Conservation (phyloP, 2,888 invertebrate genomes). For the Petrolisthes cinctipes region DNA sequence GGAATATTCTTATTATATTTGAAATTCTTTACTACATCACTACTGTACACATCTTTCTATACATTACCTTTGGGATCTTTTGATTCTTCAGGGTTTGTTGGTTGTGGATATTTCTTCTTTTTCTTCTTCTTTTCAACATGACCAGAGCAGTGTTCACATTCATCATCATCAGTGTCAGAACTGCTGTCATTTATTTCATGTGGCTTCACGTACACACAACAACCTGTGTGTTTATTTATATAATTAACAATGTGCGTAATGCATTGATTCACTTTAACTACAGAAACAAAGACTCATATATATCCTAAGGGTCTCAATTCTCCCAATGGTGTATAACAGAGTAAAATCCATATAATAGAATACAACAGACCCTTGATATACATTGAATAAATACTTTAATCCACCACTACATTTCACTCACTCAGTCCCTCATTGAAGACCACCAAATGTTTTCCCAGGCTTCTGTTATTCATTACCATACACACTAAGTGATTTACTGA, state of each 20-base stretch:
- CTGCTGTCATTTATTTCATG: conserved; percentile 56
- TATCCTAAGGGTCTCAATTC: not conserved
- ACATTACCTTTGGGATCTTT: conserved; percentile 2
- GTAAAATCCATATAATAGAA: too few relatives aligned
- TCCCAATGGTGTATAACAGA: too few relatives aligned
- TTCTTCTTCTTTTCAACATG: conserved; percentile 61
- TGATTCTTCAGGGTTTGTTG: not conserved
- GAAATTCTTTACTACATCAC: too few relatives aligned
- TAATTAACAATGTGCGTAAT: not conserved
- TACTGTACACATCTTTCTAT: too few relatives aligned
- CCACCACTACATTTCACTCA: too few relatives aligned
- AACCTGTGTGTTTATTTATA: conserved; percentile 37
- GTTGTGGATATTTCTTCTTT: conserved; percentile 16
- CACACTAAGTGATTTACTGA: too few relatives aligned
- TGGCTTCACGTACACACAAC: conserved; percentile 64
- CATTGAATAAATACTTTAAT: too few relatives aligned
- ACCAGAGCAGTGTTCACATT: conserved; percentile 63
- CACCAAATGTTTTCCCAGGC: too few relatives aligned
- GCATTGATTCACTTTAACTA: not conserved
- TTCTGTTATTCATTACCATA: too few relatives aligned
- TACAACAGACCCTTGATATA: too few relatives aligned
- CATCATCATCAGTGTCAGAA: conserved; percentile 55
- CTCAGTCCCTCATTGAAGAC: too few relatives aligned
- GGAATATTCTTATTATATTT: too few relatives aligned
- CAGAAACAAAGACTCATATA: not conserved